Base-by-base conservation (phyloP, 2,888 invertebrate species). In the Lordiphosa fenestrarum region DNA sequence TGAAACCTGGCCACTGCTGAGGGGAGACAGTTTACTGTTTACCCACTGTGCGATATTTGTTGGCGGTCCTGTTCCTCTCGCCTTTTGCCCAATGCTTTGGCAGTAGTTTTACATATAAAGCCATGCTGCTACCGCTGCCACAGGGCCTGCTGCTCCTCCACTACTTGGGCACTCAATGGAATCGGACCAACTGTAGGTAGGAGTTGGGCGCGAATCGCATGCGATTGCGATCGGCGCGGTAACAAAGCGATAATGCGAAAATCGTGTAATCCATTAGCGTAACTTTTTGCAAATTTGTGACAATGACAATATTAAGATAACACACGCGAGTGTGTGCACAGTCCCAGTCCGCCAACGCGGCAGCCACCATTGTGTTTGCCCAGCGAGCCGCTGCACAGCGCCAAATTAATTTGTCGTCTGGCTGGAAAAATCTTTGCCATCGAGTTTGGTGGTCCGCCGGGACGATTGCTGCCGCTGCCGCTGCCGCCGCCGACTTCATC, bases 281-380 rank as follows among this genome's bases (percentile, higher is more conserved):
- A 84, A 86, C 86, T 87, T 86, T 88, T 74, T 87, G 88, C 87
- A 87, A 88, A 88, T 88, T 86, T 89, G 89, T 89, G 89, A 89
- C 89, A 89, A 89, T 89, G 89, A 89, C 89, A 89, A 89, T 89
- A 88, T 89, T 88, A 87, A 88, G 89, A 89, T 89, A 88, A 88
- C 87, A 87, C 74, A 51, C 40, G 57, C 37, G 30, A 30, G 30
- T 30, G 30, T 40, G 33, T 30, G n/a, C 53, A 1, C 15, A 15
- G 15, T 15, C 15, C 15, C 15, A 55, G 56, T 46, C 42, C 65
- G 57, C 59, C 47, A 63, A 47, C 57, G 54, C 12, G 25, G 23
- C 6, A 5, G 4, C 12, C 36, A 6, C 25, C 25, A 25, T 25
- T 25, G 25, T 30, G 30, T 30, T 30, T 30, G 30, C 30, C 30